phyloP scores from a whole-genome alignment of 2,888 invertebrate genomes.

The Zeuzera pyrina region DNA sequence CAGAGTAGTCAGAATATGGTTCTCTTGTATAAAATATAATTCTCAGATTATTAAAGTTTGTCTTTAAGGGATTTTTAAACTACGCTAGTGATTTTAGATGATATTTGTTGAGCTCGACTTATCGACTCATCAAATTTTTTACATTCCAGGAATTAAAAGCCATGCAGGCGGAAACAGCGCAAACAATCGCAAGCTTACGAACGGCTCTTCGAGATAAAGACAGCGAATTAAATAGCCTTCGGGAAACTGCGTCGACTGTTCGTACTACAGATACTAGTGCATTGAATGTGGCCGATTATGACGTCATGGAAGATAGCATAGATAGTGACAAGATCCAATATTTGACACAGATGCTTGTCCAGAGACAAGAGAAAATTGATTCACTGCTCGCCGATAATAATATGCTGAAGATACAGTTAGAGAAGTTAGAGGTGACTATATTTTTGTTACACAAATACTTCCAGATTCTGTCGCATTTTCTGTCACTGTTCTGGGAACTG shows the following conservation, averaged over 20 bases:
- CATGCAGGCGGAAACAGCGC: slow-evolving; percentile 40
- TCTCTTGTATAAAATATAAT: too few relatives aligned
- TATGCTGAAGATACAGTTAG: slow-evolving; percentile 86
- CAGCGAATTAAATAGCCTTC: slow-evolving; percentile 32
- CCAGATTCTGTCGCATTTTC: too few relatives aligned
- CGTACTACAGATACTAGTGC: slow-evolving; percentile 39
- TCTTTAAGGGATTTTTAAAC: too few relatives aligned
- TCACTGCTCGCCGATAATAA: slow-evolving; percentile 87
- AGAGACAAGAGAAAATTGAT: slow-evolving; percentile 90
- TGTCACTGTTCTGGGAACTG: too few relatives aligned
- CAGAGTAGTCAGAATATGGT: too few relatives aligned
- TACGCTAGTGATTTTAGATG: too few relatives aligned
- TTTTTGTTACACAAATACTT: too few relatives aligned
- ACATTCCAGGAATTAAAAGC: slow-evolving; percentile 43
- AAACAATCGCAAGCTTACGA: slow-evolving; percentile 43
- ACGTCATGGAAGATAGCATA: slow-evolving; percentile 33
- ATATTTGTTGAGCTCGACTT: too few relatives aligned
- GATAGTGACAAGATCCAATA: slow-evolving; percentile 63
- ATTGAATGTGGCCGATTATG: slow-evolving; percentile 58
- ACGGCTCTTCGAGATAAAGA: slow-evolving; percentile 44
- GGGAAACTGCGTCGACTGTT: slow-evolving; percentile 24
- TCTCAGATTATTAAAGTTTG: too few relatives aligned
- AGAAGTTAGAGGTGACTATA: slow-evolving; percentile 79
- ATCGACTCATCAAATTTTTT: too few relatives aligned
- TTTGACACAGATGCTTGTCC: slow-evolving; percentile 87